These are phyloP conservation scores for Ichneumoninae sp. DNA, from an alignment of 2,888 invertebrate species.

Conservation along the genomic window DNA sequence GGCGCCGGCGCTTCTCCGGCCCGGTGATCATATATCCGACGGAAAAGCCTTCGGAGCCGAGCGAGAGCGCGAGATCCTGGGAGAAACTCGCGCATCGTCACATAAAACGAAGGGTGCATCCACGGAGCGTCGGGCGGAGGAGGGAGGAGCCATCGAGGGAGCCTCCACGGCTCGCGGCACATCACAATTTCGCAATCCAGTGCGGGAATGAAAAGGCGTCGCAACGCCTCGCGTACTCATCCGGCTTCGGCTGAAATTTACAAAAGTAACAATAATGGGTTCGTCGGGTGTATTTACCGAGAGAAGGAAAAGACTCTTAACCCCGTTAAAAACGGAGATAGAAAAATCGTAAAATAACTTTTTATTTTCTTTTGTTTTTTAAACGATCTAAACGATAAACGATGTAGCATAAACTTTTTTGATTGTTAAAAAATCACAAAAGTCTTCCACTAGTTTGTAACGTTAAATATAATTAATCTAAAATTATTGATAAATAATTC, in stretches of 20 bases:
- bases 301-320: slow-evolving; percentile 55
- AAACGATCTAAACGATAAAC: slow-evolving; percentile 8
- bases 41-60: slow-evolving; percentile 17
- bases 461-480: slow-evolving; percentile 56
- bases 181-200: slow-evolving; percentile 73
- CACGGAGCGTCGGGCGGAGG: slow-evolving; percentile 19
- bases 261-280: slow-evolving; percentile 54
- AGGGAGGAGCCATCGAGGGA: slow-evolving; percentile 51
- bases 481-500: background rate
- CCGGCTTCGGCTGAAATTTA: slow-evolving; percentile 22
- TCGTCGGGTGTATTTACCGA: slow-evolving; percentile 61
- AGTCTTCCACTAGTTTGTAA: slow-evolving; percentile 80
- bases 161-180: slow-evolving; percentile 70
- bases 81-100: slow-evolving; percentile 58
- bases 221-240: slow-evolving; percentile 77
- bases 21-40: background rate
- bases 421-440: slow-evolving; percentile 78
- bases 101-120: slow-evolving; percentile 52
- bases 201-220: slow-evolving; percentile 81
- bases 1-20: slow-evolving; percentile 80
- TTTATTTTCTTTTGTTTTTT: background rate
- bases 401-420: slow-evolving; percentile 42
- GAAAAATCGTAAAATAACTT: slow-evolving; percentile 43
- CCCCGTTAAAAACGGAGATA: slow-evolving; percentile 26
- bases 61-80: slow-evolving; percentile 24